Evolutionary conservation across 2,113 vertebrate genomes (phyloP).

Genomic region (Seriola quinqueradiata): DNA sequence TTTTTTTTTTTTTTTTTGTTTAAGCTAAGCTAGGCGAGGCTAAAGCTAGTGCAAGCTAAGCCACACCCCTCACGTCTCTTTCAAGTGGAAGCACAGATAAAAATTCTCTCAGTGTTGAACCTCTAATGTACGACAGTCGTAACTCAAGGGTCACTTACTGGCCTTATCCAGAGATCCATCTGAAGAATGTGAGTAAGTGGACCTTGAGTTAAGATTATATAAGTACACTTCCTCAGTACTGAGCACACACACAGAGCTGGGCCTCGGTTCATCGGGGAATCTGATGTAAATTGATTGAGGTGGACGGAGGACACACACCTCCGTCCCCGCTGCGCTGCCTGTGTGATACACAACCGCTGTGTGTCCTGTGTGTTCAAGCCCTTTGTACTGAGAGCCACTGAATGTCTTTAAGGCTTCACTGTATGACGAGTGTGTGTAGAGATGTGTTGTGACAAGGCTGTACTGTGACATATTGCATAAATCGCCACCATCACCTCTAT

Average conservation of each 20-base stretch:
- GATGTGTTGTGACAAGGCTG: conserved; percentile 79
- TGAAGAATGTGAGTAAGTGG: not conserved
- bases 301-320: not conserved
- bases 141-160: not conserved
- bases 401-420: conserved; percentile 72
- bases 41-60: not conserved
- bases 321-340: not conserved
- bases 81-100: not conserved
- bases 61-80: not conserved
- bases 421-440: conserved; percentile 35
- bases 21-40: not conserved
- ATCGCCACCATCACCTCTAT: conserved; percentile 55
- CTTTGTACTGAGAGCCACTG: conserved; percentile 65
- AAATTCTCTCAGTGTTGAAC: not conserved
- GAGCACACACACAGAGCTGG: too few species aligned
- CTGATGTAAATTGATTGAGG: too few species aligned
- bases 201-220: not conserved
- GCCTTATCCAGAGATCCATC: not conserved
- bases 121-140: not conserved
- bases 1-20: not conserved
- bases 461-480: conserved; percentile 87
- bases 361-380: conserved; percentile 59
- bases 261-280: too few species aligned
- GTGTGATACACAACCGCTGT: not conserved
- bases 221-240: too few species aligned